Base-by-base conservation (phyloP, 2,888 invertebrate genomes). In the Polydrusus tereticollis region DNA sequence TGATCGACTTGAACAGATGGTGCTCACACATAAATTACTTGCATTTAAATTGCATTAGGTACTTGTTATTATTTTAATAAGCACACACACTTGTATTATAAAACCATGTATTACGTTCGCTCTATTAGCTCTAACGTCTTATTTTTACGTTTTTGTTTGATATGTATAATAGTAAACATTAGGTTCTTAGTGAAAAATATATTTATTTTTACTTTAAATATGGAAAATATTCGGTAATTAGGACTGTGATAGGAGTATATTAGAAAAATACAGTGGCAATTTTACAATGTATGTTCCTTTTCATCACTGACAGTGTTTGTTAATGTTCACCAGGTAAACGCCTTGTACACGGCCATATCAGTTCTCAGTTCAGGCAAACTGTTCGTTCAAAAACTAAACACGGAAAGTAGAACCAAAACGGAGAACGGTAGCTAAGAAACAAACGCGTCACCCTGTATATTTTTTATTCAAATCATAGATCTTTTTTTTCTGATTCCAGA, bases 221-320 rank as follows among this genome's bases (percentile, higher is more conserved):
- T 36, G 36, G 14, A 52, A 65, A 59, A 33, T 41, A 33, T 69
- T 65, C 52, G 38, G 21, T 69, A 59, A 60, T 69, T 73, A 73
- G 73, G 66, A 69, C 73, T 73, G 73, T 73, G 73, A 73, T 68
- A 74, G 65, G 69, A 74, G 36, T 62, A 47, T 66, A 33, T 55
- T 57, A 60, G 43, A 57, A 21, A 50, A 43, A 29, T 21, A 52
- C 65, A 60, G 70, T 69, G 73, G 67, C 65, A 69, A 62, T 68
- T 72, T 57, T 63, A 18, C 21, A 18, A 41, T 29, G 38, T 60
- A 36, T 36, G 63, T 60, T 71, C 36, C 21, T 63, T 62, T 52
- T 26, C 3, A 12, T 23, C 29, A 55, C 26, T 26, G 45, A 21
- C 45, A 47, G 20, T 47, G 1, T 21, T 21, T 21, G 21, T 38